Evolutionary conservation across 2,113 vertebrate genomes (phyloP).

Genomic region (Nesogale talazaci): DNA sequence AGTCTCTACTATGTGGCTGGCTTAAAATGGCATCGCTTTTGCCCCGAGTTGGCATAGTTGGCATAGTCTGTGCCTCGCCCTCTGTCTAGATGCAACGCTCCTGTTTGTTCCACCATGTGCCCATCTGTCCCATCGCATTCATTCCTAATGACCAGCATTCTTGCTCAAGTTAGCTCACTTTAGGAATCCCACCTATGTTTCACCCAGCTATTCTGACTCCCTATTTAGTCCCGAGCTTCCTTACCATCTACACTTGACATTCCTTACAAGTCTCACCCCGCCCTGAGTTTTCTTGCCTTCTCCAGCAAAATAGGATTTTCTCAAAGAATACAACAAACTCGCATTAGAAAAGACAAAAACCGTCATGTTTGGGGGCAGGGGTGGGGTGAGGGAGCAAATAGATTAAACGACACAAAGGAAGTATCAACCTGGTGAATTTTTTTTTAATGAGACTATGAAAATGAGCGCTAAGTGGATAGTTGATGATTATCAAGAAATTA

Average conservation of each 20-base stretch:
- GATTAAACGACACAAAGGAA: not conserved
- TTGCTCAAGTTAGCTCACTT: not conserved
- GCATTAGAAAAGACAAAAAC: not conserved
- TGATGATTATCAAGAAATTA: constrained; percentile 41
- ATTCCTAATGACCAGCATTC: not conserved
- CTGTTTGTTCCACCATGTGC: not conserved
- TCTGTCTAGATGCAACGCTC: not conserved
- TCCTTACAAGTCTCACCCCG: not conserved
- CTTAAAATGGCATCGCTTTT: not conserved
- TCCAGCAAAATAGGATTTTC: constrained; percentile 8
- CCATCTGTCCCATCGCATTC: not conserved
- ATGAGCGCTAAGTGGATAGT: not conserved
- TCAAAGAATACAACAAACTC: not conserved
- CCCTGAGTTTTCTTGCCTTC: not conserved
- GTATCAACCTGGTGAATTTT: too few species aligned
- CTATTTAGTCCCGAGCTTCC: not conserved
- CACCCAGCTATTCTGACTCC: not conserved
- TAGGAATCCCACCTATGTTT: not conserved
- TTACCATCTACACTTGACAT: not conserved
- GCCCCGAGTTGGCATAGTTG: not conserved
- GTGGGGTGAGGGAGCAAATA: not conserved
- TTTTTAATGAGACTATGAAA: constrained; percentile 24
- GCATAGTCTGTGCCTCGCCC: not conserved
- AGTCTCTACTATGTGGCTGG: not conserved
- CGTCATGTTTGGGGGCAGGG: not conserved